These are phyloP conservation scores for Malacoraja senta DNA, from an alignment of 2,797 vertebrate species.

Conservation along the genomic window DNA sequence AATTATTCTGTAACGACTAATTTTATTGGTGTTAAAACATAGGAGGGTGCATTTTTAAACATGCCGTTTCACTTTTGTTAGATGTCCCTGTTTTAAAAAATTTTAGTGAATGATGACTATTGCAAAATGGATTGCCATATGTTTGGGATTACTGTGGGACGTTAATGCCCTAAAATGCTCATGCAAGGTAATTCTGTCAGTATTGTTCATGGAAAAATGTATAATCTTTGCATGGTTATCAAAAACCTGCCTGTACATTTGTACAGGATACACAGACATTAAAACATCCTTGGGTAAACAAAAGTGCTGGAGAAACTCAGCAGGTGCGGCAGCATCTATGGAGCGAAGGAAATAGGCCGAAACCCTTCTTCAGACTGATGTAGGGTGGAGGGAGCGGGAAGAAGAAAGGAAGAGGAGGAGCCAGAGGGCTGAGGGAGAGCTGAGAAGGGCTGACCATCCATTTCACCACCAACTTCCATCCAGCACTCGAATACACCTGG, in stretches of 20 bases:
- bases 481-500: no score
- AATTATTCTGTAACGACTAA: neutral
- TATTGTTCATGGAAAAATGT: neutral
- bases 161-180: neutral
- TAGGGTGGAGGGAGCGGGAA: no score
- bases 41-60: neutral
- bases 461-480: no score
- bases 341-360: no score
- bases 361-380: no score
- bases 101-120: neutral
- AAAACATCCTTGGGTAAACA: neutral
- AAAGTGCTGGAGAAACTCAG: no score
- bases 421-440: no score
- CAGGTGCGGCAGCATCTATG: no score
- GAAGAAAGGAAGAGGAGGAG: no score
- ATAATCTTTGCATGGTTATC: neutral
- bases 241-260: neutral
- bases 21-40: neutral
- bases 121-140: neutral
- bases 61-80: neutral
- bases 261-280: neutral
- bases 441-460: no score
- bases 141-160: neutral
- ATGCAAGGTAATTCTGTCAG: neutral
- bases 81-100: neutral